These are phyloP conservation scores for Tangara arthus DNA, from an alignment of 2,797 vertebrate genomes.

Conservation along the genomic window DNA sequence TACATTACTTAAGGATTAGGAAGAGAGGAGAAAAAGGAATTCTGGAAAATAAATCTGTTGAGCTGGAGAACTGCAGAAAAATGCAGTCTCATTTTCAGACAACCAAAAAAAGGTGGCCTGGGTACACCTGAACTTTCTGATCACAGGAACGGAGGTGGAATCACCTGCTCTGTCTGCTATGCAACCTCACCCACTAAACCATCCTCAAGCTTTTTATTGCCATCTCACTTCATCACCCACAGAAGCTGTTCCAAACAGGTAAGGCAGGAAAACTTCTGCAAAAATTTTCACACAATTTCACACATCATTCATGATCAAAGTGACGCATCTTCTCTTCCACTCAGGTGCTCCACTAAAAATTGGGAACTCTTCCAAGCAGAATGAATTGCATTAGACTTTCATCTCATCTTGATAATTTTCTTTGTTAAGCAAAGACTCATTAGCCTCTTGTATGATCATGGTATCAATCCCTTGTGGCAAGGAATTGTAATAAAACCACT, in stretches of 20 bases:
- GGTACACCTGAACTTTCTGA: not conserved
- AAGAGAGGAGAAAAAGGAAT: not conserved
- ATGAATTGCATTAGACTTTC: conserved; percentile 37
- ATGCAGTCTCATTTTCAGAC: not conserved
- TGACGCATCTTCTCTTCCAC: not conserved
- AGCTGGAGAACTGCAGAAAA: not conserved
- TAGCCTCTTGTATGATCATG: not conserved
- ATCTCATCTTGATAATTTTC: conserved; percentile 36
- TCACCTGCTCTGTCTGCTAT: not conserved
- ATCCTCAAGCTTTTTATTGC: not conserved
- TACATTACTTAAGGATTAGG: not conserved
- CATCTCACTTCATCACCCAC: not conserved
- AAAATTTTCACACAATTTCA: not conserved
- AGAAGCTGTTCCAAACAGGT: not conserved
- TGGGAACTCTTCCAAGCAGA: not conserved
- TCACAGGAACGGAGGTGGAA: not conserved
- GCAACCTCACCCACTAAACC: not conserved
- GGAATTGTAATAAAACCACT: conserved; percentile 21
- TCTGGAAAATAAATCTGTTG: not conserved
- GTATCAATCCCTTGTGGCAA: conserved; percentile 20
- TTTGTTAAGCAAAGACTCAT: conserved; percentile 42
- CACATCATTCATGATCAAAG: not conserved
- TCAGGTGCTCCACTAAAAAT: not conserved
- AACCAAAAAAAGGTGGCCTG: not conserved
- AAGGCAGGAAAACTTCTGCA: not conserved